Percentiles rank a stretch among this genome's conserved stretches.
Conservation (phyloP, 2,888 invertebrate species). For the Acleris laterana region DNA sequence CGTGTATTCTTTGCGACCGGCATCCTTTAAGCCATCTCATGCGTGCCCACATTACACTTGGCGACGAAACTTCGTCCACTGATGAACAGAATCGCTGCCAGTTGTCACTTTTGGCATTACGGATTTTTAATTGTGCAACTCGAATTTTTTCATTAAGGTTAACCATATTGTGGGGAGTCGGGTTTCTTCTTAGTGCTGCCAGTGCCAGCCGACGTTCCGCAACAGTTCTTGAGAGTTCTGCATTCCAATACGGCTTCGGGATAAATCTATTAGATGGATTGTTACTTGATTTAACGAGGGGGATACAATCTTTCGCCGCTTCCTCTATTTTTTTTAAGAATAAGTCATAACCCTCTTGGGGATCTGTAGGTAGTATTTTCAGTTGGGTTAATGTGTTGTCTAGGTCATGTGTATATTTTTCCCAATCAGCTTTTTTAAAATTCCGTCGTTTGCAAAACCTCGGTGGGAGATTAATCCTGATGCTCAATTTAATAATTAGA, state of each 20-base stretch:
- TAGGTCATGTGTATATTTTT: not conserved
- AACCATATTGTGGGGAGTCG: slow-evolving; percentile 40
- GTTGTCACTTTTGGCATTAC: slow-evolving; percentile 20
- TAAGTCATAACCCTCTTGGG: not conserved
- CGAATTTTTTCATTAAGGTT: slow-evolving; percentile 32
- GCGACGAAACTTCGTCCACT: slow-evolving; percentile 16
- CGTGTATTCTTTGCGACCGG: not conserved
- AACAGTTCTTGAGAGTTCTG: slow-evolving; percentile 40
- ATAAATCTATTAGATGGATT: slow-evolving; percentile 39
- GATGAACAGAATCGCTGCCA: slow-evolving; percentile 37
- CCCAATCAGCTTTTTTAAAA: slow-evolving; percentile 6
- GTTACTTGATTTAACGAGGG: slow-evolving; percentile 33
- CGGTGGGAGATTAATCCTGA: not conserved
- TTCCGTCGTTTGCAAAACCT: not conserved
- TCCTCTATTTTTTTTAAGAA: not conserved
- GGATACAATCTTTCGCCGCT: slow-evolving; percentile 40
- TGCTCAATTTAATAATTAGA: not conserved
- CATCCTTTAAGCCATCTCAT: slow-evolving; percentile 42
- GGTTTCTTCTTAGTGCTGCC: slow-evolving; percentile 41
- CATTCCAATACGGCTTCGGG: slow-evolving; percentile 45
- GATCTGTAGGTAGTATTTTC: not conserved
- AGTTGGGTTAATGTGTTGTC: not conserved
- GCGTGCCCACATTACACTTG: slow-evolving; percentile 38
- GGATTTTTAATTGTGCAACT: slow-evolving; percentile 27
- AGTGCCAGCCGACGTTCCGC: slow-evolving; percentile 42